Conservation (phyloP, 2,113 vertebrate species). For the Balaenoptera acutorostrata region DNA sequence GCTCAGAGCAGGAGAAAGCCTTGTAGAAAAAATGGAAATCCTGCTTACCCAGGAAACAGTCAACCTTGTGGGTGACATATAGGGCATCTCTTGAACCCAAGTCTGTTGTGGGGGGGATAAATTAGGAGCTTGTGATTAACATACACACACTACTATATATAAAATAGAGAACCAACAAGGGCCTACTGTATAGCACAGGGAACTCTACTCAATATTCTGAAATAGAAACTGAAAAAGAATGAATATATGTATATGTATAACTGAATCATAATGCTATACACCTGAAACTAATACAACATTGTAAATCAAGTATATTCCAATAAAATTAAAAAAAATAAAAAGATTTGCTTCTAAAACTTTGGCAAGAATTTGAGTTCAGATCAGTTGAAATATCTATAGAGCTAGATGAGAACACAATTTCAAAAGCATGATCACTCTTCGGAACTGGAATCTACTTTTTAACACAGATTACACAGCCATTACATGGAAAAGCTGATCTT, state of each 20-base stretch:
- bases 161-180: background rate
- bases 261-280: background rate
- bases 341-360: background rate
- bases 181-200: background rate
- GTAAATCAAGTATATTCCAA: background rate
- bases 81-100: background rate
- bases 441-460: constrained; percentile 33
- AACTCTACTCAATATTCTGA: background rate
- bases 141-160: background rate
- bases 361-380: background rate
- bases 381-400: background rate
- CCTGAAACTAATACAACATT: background rate
- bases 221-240: background rate
- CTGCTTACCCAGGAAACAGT: background rate
- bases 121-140: background rate
- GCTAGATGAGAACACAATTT: background rate
- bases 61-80: background rate
- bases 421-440: background rate
- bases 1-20: background rate
- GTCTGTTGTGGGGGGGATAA: background rate
- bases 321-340: background rate
- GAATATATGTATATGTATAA: background rate
- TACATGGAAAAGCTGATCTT: background rate
- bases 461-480: constrained; percentile 53
- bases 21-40: constrained; percentile 14